Conservation (phyloP, 2,113 vertebrate species). For the Malurus alboscapulatus region DNA sequence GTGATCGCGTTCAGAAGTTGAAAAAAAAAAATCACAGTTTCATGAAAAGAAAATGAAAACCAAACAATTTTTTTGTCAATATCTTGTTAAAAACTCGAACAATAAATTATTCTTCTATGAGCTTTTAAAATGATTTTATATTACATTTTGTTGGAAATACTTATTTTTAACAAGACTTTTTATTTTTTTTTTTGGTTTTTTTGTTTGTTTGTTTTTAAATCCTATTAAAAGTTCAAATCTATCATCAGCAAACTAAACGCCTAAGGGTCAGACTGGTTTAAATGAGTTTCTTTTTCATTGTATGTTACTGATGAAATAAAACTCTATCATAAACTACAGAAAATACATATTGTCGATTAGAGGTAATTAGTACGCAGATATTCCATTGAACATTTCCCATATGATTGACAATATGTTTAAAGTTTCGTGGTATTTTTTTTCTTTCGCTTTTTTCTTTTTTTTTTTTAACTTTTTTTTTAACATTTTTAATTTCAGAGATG, state of each 20-base stretch:
- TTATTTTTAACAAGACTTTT: constrained; percentile 58
- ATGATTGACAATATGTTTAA: constrained; percentile 65
- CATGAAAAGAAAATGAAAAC: constrained; percentile 80
- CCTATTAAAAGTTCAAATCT: constrained; percentile 72
- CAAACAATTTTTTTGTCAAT: constrained; percentile 61
- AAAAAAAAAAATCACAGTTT: constrained; percentile 85
- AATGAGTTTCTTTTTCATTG: constrained; percentile 57
- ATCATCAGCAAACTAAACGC: constrained; percentile 69
- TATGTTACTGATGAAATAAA: constrained; percentile 72
- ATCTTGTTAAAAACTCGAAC: constrained; percentile 69
- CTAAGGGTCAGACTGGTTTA: constrained; percentile 74
- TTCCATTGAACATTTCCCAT: constrained; percentile 66
- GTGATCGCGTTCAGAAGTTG: constrained; percentile 68
- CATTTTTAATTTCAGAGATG: constrained; percentile 44
- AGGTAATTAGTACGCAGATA: constrained; percentile 80
- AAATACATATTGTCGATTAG: constrained; percentile 75
- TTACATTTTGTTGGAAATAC: constrained; percentile 72
- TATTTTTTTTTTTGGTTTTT: neutral
- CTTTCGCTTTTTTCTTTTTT: neutral
- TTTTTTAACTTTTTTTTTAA: neutral
- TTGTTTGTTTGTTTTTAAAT: neutral
- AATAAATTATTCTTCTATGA: constrained; percentile 70
- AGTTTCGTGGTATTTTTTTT: neutral
- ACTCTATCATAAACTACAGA: constrained; percentile 73
- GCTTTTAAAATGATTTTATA: constrained; percentile 73